Evolutionary conservation across 53 echinoderm and acorn worm species (phyloP).

Genomic region (Holothuria scabra): DNA sequence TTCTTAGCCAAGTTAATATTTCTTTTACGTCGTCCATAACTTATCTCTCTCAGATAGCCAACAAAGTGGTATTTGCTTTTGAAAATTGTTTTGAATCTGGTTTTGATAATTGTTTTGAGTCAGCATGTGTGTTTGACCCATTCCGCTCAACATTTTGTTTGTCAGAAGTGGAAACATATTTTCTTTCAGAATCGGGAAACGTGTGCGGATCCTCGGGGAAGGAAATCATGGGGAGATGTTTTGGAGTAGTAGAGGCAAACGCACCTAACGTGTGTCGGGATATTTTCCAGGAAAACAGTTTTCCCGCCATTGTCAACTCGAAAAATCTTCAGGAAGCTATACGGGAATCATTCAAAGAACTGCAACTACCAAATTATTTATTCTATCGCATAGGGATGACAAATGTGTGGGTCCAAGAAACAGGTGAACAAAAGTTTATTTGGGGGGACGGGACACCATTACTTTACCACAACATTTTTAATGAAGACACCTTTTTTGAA

Average conservation of each 20-base stretch:
- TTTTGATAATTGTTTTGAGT: too few relatives aligned
- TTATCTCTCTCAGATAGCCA: too few relatives aligned
- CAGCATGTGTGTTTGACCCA: too few relatives aligned
- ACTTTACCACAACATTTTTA: neutral
- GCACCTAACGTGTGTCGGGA: constrained; percentile 1
- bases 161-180: too few relatives aligned
- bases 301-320: constrained; percentile 18
- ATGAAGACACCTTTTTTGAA: neutral
- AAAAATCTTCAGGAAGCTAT: neutral
- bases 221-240: constrained; percentile 20
- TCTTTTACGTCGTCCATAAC: too few relatives aligned
- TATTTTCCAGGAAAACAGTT: constrained; percentile 28
- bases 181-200: constrained; percentile 14
- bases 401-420: too few relatives aligned
- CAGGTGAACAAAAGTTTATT: neutral
- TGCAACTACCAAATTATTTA: constrained; percentile 8
- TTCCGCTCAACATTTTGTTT: too few relatives aligned
- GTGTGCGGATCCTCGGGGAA: neutral
- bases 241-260: neutral
- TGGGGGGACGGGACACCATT: constrained; percentile 33
- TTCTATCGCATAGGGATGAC: constrained; percentile 16
- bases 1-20: too few relatives aligned
- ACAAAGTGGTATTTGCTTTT: too few relatives aligned
- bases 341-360: neutral
- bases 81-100: too few relatives aligned